Evolutionary conservation across 2,113 vertebrate species (phyloP), one percentile per base, ranked within the genome.

Genomic region (Lepus europaeus): DNA sequence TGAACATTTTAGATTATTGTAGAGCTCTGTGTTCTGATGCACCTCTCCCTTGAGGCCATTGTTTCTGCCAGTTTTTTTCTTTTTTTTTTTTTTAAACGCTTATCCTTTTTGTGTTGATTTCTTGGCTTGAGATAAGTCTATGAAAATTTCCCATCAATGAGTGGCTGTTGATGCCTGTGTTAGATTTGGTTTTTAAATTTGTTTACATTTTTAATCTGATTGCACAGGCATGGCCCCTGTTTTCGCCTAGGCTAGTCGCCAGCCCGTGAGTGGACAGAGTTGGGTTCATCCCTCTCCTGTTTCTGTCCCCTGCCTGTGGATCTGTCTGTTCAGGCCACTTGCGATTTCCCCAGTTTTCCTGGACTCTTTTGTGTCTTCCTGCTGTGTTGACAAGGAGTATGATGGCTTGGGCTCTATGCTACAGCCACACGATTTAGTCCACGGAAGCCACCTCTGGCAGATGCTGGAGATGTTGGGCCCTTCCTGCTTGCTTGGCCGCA

Each of bases 11-110:
- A 70, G 23, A 14, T 33, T 20, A 25, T 19, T 10, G 4, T 33
- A 59, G 36, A 17, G 27, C 16, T 87, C 91, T 79, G 36, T 2
- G 2, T 64, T 87, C 31, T 63, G 53, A 16, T 56, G 33, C 3
- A 11, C 9, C 4, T 3, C 2, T 9, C 22, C 49, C 6, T 9
- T 0, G 1, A 31, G 16, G 25, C 31, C 19, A 4, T 13, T 20
- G 1, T 49, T 79, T 2, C 36, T 53, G 39, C 31, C 36, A 80
- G 3, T 11, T n/a, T 31, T 49, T 11, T 36, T 87, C 59, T n/a
- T 10, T 16, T 3, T 2, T 79, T 79, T 53, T 14, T 79, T 79
- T 78, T 29, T 10, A 74, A 76, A 74, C 13, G 68, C 56, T 56
- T 59, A 39, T 86, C n/a, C 36, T 14, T 51, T 29, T 61, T 61